Evolutionary conservation across 2,888 invertebrate species (phyloP), one percentile per base, ranked within the genome.

Genomic region (Drosophila demipolita): DNA sequence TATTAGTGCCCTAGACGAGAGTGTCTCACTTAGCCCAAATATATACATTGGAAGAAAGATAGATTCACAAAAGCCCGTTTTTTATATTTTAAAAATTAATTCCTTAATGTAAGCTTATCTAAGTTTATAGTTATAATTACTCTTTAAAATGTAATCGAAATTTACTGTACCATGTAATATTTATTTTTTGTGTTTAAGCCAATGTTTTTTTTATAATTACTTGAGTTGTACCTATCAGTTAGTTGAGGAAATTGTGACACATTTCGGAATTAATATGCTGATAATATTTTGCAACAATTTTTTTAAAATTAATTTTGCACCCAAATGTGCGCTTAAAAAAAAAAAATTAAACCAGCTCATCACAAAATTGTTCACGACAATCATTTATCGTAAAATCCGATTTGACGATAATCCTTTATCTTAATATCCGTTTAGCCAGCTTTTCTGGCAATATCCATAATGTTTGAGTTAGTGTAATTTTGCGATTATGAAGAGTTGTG

Each of bases 191-290:
- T 36, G 36, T 36, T 36, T 36, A 36, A 15, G 3, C 36, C 15
- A 7, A 38, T 38, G 36, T 26, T 26, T 26, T 26, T 26, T 26
- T 6, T 29, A 29, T 29, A 29, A 5, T 29, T 36, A 36, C 35
- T 36, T 12, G 48, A 58, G 35, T 55, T 11, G 45, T 45, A 26
- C 45, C 35, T 26, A 62, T 68, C 54, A 68, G 59, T 75, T 54
- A 75, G 38, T 29, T 32, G 35, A 36, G 36, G 40, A 59, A 48
- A 59, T 74, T 66, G 50, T 36, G 55, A 17, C 60, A 59, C 54
- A 29, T 29, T 61, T 60, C 45, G 29, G 38, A 26, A 11, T n/a
- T 29, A 42, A 35, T 35, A 58, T 9, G 38, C 29, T 29, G 12
- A 3, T 36, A 66, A 58, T 62, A 42, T 26, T 54, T 58, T 53